Evolutionary conservation across 1,140 invertebrate genomes (phyloP), one percentile per base, ranked within the genome.

Genomic region (Drosophila lacertosa): DNA sequence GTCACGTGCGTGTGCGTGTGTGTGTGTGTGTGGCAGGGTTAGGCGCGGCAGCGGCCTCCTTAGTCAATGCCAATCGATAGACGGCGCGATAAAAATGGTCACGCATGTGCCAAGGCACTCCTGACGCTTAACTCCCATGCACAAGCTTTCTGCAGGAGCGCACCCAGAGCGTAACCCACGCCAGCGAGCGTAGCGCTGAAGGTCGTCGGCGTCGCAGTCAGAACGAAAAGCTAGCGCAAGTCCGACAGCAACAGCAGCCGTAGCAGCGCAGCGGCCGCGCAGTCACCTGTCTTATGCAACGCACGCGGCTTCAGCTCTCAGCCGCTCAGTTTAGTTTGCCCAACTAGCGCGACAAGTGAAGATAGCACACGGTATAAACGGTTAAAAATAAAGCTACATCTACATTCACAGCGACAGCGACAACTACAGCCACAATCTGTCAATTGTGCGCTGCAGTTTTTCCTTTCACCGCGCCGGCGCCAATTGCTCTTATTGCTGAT

Each of bases 321-420:
- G 15, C 51, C 65, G 26, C 77, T 89, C 62, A 74, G 83, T 86
- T 84, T 70, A 89, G 78, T 86, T 83, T 67, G 63, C 50, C 70
- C 66, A 66, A 75, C 74, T 67, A 55, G 51, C 62, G 84, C 84
- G 82, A 79, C 84, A 88, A 88, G 79, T 88, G 75, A 83, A 88
- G 83, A 82, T 81, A 83, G 62, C 80, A 68, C 67, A 51, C 77
- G 57, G 35, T 55, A 70, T 47, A 82, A 47, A 59, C 65, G 57
- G 47, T 48, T 60, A 59, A 60, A 16, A 60, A 44, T 33, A 42
- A 63, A 54, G 35, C 50, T 13, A 68, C 40, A 78, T 32, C 35
- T 55, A 44, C 39, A 35, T 44, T 47, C 9, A 22, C 26, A 1
- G 7, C 29, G 6, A 11, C 50, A 40, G 37, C 53, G 9, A 53